Evolutionary conservation across 2,113 vertebrate species (phyloP).

Genomic region (Henicopernis longicauda): DNA sequence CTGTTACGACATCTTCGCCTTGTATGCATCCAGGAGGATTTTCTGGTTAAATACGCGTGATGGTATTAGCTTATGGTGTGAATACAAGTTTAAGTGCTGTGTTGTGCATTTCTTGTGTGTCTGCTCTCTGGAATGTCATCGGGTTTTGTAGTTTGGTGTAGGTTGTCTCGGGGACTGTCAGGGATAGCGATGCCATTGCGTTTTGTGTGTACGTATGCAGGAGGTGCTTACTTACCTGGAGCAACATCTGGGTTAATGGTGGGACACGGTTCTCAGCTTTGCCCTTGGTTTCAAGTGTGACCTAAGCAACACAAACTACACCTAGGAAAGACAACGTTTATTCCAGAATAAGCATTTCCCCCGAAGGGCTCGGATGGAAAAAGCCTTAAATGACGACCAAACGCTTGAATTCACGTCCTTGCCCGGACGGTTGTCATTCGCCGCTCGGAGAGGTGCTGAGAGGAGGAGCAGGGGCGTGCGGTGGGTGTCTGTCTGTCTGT

Average conservation of each 20-base stretch:
- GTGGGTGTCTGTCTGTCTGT: not conserved
- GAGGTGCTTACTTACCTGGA: not conserved
- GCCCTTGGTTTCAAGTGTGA: not conserved
- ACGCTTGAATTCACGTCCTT: not conserved
- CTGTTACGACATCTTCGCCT: not conserved
- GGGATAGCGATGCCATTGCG: not conserved
- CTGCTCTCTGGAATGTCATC: not conserved
- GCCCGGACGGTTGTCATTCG: not conserved
- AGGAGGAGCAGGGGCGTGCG: not conserved
- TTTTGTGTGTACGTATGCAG: accelerated
- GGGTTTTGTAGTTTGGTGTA: not conserved
- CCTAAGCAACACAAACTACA: not conserved
- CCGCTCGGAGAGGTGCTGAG: not conserved
- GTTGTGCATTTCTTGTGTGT: not conserved
- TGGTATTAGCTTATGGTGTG: not conserved
- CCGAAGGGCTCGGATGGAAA: not conserved
- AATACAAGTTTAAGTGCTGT: not conserved
- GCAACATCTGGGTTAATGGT: not conserved
- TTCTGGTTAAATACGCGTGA: not conserved
- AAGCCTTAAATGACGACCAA: not conserved
- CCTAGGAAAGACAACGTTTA: not conserved
- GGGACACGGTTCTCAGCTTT: not conserved
- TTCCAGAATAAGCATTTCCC: not conserved
- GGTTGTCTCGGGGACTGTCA: not conserved
- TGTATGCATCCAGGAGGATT: not conserved